Base-by-base conservation (phyloP, 2,888 invertebrate genomes). In the Venusia cambrica region DNA sequence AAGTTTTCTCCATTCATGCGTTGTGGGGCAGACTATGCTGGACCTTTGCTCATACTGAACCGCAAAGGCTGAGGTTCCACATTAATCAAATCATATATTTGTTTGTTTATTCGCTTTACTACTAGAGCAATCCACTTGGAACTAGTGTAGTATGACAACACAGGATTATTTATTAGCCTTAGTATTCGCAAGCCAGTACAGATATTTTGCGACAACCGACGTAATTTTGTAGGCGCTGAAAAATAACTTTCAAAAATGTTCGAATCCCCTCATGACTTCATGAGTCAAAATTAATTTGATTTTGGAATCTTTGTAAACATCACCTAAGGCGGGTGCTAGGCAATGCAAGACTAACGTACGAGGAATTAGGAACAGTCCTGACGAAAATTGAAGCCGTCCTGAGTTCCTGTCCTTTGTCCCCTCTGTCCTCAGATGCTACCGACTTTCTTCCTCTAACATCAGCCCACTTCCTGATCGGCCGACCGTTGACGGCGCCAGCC, bases 401-500 rank as follows among this genome's bases (percentile, higher is more conserved):
- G 5, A 52, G 55, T 20, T 57, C 54, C 35, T 46, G 50, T 26
- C 54, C 53, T 4, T 16, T 55, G 13, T 30, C 34, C 2, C 43
- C 47, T 25, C 15, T 54, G 16, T 51, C 52, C 19, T 4, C 52
- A 16, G 50, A 54, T 35, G 50, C 54, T 1, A 38, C 36, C 8
- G 55, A 55, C 22, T 19, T 48, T 1, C 4, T n/a, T 2, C 55
- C 57, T 1, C 41, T 68, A 2, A 65, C 56, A 1, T 64, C 64
- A 5, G 64, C 45, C 0, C 66, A 68, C 25, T 62, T 65, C 38
- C 39, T 70, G n/a, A 24, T 34, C 12, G 42, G 42, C 6, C 17
- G 61, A 45, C 21, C 20, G 19, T 13, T 41, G 17, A 28, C 25
- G n/a, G 24, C 38, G 1, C 44, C 36, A 1, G 21, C 21, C 2